A percentile compares a stretch with the other conserved stretches of the same genome.
These are phyloP conservation scores for Scelioninae gen. 1 DNA, from an alignment of 2,888 invertebrate genomes.

Conservation along the genomic window DNA sequence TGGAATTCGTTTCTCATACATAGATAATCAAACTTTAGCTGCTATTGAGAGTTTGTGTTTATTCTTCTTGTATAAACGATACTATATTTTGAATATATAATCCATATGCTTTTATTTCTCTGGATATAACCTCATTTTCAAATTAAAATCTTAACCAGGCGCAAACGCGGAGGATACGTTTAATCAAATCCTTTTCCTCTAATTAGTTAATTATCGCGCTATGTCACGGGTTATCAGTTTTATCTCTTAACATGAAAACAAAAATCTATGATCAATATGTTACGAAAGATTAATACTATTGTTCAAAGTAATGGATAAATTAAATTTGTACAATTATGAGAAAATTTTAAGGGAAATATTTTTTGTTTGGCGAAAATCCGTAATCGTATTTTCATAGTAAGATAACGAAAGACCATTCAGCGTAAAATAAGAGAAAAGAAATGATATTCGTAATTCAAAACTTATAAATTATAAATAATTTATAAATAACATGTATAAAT, in stretches of 20 bases:
- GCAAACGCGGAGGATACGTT: slow-evolving; percentile 13
- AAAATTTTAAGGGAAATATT: neutral
- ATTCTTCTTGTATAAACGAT: slow-evolving; percentile 13
- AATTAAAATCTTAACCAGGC: slow-evolving; percentile 35
- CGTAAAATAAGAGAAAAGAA: no score
- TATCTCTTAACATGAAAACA: slow-evolving; percentile 19
- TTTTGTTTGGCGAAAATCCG: no score
- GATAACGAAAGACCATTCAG: neutral
- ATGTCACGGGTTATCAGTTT: slow-evolving; percentile 24
- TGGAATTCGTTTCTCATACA: neutral
- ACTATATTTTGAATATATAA: slow-evolving; percentile 22
- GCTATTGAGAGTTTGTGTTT: slow-evolving; percentile 23
- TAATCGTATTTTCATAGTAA: neutral
- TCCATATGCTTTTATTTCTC: neutral
- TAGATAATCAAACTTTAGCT: slow-evolving; percentile 22
- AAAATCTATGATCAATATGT: slow-evolving; percentile 30
- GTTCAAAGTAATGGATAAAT: neutral
- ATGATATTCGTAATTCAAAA: no score
- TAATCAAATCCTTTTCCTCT: slow-evolving; percentile 40
- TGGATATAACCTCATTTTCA: slow-evolving; percentile 13
- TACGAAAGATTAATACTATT: slow-evolving; percentile 14
- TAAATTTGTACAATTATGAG: slow-evolving; percentile 5
- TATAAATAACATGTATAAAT: no score
- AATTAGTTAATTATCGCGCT: slow-evolving; percentile 29
- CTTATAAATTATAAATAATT: no score